Evolutionary conservation across 2,888 invertebrate species (phyloP), one percentile per base, ranked within the genome.

Genomic region (Drosophila stalkeri): DNA sequence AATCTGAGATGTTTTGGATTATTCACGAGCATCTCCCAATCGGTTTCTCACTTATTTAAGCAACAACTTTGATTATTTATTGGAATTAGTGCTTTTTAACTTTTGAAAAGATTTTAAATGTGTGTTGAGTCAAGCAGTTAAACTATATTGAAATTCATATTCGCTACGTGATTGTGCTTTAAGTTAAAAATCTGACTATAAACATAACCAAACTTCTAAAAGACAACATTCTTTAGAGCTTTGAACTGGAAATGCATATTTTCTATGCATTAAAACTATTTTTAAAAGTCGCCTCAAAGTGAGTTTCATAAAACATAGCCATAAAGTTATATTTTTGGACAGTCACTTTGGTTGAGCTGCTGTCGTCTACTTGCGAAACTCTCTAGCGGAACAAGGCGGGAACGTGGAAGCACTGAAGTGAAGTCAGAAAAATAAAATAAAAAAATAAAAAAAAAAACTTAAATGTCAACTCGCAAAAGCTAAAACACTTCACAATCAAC

Each of bases 401-500:
- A 39, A 27, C 20, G 20, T 20, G 23, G 52, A 3, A 7, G 51
- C 31, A 35, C n/a, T 56, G 67, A 31, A 67, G 60, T 49, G 31
- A 41, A 49, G 54, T 44, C 44, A 49, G 39, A 69, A 64, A 65
- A 35, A 47, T 31, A 60, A 64, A 80, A 77, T 47, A 79, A 86
- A 65, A 60, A 71, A 77, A 78, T 6, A 14, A 39, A 37, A 37
- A 37, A 14, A 37, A 39, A 39, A 16, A 87, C 86, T 84, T 69
- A 84, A 84, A 84, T 84, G 88, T 85, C 84, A 84, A 84, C 83
- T 82, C 74, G 86, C 82, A 85, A 80, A 82, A 85, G 84, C 84
- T 76, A 77, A 85, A 78, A 82, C 86, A 82, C 88, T 87, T 82
- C 88, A 82, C 80, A 75, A 75, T 72, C 80, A 78, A 79, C 75